Base-by-base conservation (phyloP, 2,888 invertebrate genomes). In the Isotomurus palustris region DNA sequence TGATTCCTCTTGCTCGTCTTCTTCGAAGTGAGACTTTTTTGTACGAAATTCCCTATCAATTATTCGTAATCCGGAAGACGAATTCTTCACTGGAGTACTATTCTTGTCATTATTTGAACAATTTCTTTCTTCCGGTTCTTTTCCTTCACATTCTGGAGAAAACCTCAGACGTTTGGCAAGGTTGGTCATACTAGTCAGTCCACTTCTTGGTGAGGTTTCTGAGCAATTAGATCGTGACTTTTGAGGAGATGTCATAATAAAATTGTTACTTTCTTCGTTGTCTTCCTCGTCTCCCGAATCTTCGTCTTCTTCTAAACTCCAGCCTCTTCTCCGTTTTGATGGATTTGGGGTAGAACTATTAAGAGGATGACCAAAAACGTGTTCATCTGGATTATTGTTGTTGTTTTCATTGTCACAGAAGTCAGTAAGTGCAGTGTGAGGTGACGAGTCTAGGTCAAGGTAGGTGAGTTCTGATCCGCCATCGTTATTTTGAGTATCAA, bases 401-500 rank as follows among this genome's bases (percentile, higher is more conserved):
- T 35, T 50, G 14, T 29, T 43, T n/a, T 32, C 50, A 45, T 8
- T 8, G 22, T 45, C 45, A 19, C 28, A 21, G 14, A 45, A 27
- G 28, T n/a, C 29, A 14, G 10, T 45, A 8, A n/a, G n/a, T n/a
- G n/a, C n/a, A n/a, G n/a, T n/a, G n/a, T n/a, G n/a, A n/a, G n/a
- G n/a, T n/a, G n/a, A n/a, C 21, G 52, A 52, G 24, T 53, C 53
- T 52, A 69, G 60, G 53, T 69, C 69, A 56, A 69, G 61, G 59
- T 69, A 69, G 53, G 64, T 65, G 36, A 62, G 58, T 53, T 49
- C 35, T 4, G 32, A 35, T 21, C 35, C 40, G 10, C 6, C n/a
- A 24, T 25, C 6, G 19, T 40, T 40, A 17, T 40, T 40, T 6
- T 19, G 40, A 8, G 17, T 6, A 17, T 8, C 12, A 40, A 6